phyloP scores from a whole-genome alignment of 2,113 vertebrate species.

The Burhinus bistriatus region DNA sequence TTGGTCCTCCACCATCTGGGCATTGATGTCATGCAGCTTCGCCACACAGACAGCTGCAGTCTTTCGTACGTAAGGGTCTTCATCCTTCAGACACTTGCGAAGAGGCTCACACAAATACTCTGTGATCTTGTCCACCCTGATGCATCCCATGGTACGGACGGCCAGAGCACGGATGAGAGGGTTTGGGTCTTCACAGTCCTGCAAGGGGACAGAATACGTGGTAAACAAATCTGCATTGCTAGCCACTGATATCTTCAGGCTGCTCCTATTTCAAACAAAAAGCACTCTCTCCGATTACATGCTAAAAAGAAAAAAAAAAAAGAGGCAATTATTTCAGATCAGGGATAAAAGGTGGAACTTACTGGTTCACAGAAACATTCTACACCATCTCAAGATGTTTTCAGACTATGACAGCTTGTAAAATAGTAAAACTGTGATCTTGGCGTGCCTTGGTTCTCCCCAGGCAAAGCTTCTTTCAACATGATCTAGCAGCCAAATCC shows the following conservation, averaged over 20 bases:
- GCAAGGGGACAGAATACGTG: not conserved
- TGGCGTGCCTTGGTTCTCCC: not conserved
- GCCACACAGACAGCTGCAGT: conserved; percentile 97
- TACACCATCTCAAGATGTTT: not conserved
- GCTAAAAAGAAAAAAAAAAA: not conserved
- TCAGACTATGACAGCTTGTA: not conserved
- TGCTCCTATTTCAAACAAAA: not conserved
- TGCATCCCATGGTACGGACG: conserved; percentile 98
- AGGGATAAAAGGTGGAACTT: not conserved
- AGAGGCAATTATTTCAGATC: not conserved
- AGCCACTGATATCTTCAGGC: not conserved
- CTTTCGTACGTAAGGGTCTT: conserved; percentile 97
- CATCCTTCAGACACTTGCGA: conserved; percentile 96
- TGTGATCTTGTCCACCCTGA: conserved; percentile 96
- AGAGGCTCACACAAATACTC: conserved; percentile 98
- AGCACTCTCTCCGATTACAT: not conserved
- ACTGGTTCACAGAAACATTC: not conserved
- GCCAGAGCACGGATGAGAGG: conserved; percentile 95
- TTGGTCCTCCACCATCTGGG: conserved; percentile 99
- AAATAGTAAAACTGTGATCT: not conserved
- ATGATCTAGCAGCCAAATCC: not conserved
- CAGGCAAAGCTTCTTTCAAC: not conserved
- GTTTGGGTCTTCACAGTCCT: conserved; percentile 99
- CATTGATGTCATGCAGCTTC: conserved; percentile 98
- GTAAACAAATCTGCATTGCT: not conserved